phyloP scores from a whole-genome alignment of 92 coral and sea anemone species.

The Actinostola sp. region DNA sequence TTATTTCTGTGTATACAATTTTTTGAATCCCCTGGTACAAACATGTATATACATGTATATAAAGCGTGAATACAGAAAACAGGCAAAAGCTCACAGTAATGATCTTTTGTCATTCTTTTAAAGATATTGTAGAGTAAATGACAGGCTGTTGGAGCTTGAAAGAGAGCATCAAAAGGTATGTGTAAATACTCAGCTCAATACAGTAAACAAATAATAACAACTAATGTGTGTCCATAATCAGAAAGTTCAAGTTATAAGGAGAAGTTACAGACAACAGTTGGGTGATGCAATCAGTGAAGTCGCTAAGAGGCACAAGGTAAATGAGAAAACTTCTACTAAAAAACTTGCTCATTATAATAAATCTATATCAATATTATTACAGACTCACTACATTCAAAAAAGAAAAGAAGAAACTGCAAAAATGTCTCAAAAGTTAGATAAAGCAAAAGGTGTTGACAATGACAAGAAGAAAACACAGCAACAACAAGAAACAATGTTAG shows the following conservation, averaged over 20 bases:
- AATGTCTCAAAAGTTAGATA: slow-evolving; percentile 72
- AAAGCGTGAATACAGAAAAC: not conserved
- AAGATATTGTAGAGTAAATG: slow-evolving; percentile 93
- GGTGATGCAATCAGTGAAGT: slow-evolving; percentile 93
- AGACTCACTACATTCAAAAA: slow-evolving; percentile 69
- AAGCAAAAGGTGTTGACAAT: slow-evolving; percentile 71
- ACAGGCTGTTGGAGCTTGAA: slow-evolving; percentile 86
- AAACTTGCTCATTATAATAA: too few relatives aligned
- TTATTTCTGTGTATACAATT: too few relatives aligned
- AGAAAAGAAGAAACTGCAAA: slow-evolving; percentile 65
- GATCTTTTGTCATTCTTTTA: slow-evolving; percentile 2
- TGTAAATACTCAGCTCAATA: not conserved
- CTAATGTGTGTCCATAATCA: slow-evolving; percentile 23
- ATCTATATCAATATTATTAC: not conserved
- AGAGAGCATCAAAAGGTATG: slow-evolving; percentile 84
- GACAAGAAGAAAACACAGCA: slow-evolving; percentile 69
- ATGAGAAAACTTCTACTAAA: too few relatives aligned
- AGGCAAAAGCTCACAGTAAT: not conserved
- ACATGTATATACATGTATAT: too few relatives aligned
- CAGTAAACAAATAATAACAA: not conserved
- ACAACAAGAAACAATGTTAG: slow-evolving; percentile 82
- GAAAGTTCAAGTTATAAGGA: slow-evolving; percentile 84
- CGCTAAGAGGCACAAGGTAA: slow-evolving; percentile 84
- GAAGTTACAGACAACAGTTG: slow-evolving; percentile 90
- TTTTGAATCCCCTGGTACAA: too few relatives aligned